Percentiles rank a stretch among this genome's conserved stretches.
Conservation (phyloP, 53 echinoderm and acorn worm species). For the Zoroaster sp. region DNA sequence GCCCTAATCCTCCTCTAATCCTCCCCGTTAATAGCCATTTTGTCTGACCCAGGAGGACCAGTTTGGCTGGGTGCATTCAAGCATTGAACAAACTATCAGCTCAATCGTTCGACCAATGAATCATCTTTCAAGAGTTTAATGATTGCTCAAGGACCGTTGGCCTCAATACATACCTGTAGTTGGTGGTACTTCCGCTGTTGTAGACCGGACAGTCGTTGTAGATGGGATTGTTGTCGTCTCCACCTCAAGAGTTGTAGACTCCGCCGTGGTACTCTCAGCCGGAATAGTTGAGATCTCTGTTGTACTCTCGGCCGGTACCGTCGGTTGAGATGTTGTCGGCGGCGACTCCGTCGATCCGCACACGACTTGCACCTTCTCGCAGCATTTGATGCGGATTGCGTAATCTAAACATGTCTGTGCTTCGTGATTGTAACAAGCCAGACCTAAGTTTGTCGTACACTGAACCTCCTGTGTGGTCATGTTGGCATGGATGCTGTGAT, state of each 20-base stretch:
- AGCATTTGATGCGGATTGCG: conserved; percentile 26
- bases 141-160: too few species aligned
- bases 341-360: conserved; percentile 26
- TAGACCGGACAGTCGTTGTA: background rate
- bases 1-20: too few species aligned
- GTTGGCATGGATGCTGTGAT: conserved; percentile 12
- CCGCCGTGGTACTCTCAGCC: background rate
- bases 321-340: background rate
- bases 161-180: conserved; percentile 27
- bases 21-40: too few species aligned
- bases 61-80: too few species aligned
- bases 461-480: conserved; percentile 8
- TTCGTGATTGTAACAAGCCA: conserved; percentile 26
- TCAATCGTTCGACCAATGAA: too few species aligned
- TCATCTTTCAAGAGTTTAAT: too few species aligned
- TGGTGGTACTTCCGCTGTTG: background rate
- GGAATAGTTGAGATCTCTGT: background rate
- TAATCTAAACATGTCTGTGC: conserved; percentile 8
- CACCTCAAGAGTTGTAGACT: background rate
- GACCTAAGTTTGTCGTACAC: conserved; percentile 6
- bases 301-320: background rate
- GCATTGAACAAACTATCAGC: too few species aligned
- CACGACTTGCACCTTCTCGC: background rate
- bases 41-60: too few species aligned
- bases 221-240: background rate